Evolutionary conservation across 1,140 invertebrate species (phyloP).

Genomic region (Papilio glaucus): DNA sequence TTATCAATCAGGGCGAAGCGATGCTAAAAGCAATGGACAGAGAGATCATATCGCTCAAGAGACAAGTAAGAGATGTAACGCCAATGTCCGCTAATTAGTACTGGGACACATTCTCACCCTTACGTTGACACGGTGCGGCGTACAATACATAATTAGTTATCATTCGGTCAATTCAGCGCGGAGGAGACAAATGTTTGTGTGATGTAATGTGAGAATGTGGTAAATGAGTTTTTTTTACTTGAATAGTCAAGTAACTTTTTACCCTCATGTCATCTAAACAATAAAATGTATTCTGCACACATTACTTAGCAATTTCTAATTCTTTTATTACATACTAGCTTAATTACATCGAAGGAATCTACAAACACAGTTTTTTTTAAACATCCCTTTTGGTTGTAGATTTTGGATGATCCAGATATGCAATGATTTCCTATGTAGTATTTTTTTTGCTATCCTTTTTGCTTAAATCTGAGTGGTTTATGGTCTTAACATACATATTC

Average conservation of each 20-base stretch:
- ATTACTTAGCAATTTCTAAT: conserved; percentile 48
- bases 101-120: conserved; percentile 65
- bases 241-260: conserved; percentile 18
- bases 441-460: conserved; percentile 33
- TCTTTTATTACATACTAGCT: conserved; percentile 1
- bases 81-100: conserved; percentile 63
- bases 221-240: conserved; percentile 35
- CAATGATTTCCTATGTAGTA: conserved; percentile 44
- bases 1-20: conserved; percentile 89
- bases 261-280: conserved; percentile 43
- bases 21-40: conserved; percentile 95
- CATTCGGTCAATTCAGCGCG: conserved; percentile 5
- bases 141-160: conserved; percentile 24
- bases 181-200: conserved; percentile 49
- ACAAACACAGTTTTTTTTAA: conserved; percentile 31
- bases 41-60: conserved; percentile 96
- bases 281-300: conserved; percentile 78
- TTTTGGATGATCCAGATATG: conserved; percentile 81
- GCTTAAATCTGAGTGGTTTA: conserved; percentile 43
- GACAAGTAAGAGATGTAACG: conserved; percentile 87
- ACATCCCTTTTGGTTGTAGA: conserved; percentile 51
- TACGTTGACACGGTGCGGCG: conserved; percentile 53
- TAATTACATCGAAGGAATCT: neutral
- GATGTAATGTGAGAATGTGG: conserved; percentile 75
- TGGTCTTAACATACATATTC: conserved; percentile 36